phyloP scores from a whole-genome alignment of 2,797 vertebrate species.

The Channallabes apus region DNA sequence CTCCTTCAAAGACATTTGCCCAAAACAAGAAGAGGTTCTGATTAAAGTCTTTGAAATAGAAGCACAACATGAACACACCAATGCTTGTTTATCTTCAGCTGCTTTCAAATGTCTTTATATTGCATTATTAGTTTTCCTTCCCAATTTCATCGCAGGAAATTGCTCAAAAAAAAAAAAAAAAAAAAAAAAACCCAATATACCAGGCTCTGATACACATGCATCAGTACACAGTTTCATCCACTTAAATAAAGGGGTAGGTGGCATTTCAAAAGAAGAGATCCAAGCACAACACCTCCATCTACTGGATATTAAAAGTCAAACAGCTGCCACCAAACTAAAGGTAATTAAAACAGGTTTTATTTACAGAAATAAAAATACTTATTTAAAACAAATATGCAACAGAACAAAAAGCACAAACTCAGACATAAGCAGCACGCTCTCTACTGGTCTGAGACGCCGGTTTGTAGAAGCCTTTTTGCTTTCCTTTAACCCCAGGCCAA shows the following conservation, averaged over 20 bases:
- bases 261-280: not conserved
- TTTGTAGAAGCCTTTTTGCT: not conserved
- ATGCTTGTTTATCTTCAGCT: not conserved
- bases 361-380: not conserved
- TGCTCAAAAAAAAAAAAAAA: not conserved
- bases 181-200: not conserved
- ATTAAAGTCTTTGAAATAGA: not conserved
- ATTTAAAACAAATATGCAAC: not conserved
- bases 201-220: not conserved
- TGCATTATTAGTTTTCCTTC: not conserved
- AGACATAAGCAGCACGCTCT: slow-evolving; percentile 29
- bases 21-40: not conserved
- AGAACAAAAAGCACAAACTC: not conserved
- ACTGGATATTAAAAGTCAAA: not conserved
- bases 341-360: not conserved
- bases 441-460: slow-evolving; percentile 41
- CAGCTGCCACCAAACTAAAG: not conserved
- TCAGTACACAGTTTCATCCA: not conserved
- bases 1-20: too few species aligned
- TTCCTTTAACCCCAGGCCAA: not conserved
- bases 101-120: not conserved
- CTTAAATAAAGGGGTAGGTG: not conserved
- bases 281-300: slow-evolving; percentile 30
- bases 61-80: too few species aligned
- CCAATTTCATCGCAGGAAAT: not conserved